Conservation (phyloP, 2,797 vertebrate species). For the Pseudomugil gertrudae region DNA sequence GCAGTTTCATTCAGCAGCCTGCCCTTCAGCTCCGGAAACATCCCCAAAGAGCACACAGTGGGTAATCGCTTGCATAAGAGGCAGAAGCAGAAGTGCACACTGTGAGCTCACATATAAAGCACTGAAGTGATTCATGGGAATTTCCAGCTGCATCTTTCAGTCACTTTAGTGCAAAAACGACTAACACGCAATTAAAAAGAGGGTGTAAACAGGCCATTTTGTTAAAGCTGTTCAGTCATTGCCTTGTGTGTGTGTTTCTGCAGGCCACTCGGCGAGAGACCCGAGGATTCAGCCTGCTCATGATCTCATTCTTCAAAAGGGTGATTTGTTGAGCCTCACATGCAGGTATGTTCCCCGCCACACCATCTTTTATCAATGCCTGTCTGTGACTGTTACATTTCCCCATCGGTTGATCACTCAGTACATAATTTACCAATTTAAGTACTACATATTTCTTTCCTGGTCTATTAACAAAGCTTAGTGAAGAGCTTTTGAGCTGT, state of each 20-base stretch:
- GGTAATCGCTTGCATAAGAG: slow-evolving; percentile 40
- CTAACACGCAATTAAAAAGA: slow-evolving; percentile 6
- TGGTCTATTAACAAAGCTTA: slow-evolving; percentile 11
- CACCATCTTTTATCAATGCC: not conserved
- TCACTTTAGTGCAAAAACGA: slow-evolving; percentile 9
- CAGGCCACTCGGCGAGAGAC: slow-evolving; percentile 63
- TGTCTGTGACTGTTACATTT: not conserved
- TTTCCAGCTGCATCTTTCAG: slow-evolving; percentile 30
- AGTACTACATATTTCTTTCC: not conserved
- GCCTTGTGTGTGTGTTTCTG: slow-evolving; percentile 38
- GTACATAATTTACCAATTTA: not conserved
- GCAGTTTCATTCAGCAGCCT: slow-evolving; percentile 41
- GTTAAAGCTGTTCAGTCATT: slow-evolving; percentile 3
- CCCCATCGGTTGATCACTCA: not conserved
- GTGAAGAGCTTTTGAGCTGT: slow-evolving; percentile 25
- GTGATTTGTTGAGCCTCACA: slow-evolving; percentile 64
- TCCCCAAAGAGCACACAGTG: slow-evolving; percentile 34
- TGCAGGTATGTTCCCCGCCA: slow-evolving; percentile 77
- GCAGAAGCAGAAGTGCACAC: slow-evolving; percentile 34
- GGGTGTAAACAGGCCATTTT: slow-evolving; percentile 18
- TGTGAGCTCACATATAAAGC: slow-evolving; percentile 38
- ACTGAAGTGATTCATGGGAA: slow-evolving; percentile 32
- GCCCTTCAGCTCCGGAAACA: slow-evolving; percentile 43
- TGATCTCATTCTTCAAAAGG: slow-evolving; percentile 56
- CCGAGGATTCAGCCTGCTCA: slow-evolving; percentile 62